Conservation (phyloP, 2,113 vertebrate species). For the Megalops atlanticus region DNA sequence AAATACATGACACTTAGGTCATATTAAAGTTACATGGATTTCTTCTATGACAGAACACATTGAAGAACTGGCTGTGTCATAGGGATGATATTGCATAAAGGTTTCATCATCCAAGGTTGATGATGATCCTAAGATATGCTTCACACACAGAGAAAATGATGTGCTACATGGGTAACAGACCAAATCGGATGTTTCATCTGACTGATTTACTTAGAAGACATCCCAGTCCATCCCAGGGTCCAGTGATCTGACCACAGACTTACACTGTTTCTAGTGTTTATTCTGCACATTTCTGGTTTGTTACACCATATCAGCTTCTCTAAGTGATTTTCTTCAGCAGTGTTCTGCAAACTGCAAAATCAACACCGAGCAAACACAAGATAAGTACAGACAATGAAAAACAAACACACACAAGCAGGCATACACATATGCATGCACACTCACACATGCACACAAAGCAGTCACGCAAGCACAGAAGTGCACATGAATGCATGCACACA, state of each 20-base stretch:
- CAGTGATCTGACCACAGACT: background rate
- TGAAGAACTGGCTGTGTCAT: constrained; percentile 43
- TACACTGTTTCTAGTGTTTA: constrained; percentile 30
- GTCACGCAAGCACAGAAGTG: background rate
- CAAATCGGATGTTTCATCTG: constrained; percentile 28
- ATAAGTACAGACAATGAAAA: background rate
- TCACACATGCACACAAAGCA: background rate
- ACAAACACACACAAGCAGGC: background rate
- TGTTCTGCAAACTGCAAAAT: background rate
- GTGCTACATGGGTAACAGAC: constrained; percentile 48
- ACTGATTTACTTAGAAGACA: background rate
- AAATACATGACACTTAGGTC: background rate
- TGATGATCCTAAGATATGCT: constrained; percentile 51
- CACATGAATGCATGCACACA: background rate
- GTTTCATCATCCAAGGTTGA: constrained; percentile 61
- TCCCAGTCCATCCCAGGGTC: background rate
- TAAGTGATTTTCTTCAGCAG: background rate
- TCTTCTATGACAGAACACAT: constrained; percentile 50
- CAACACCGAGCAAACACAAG: background rate
- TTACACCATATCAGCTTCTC: constrained; percentile 39
- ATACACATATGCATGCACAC: background rate
- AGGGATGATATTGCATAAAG: constrained; percentile 54
- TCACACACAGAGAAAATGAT: constrained; percentile 45
- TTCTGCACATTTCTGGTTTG: constrained; percentile 48
- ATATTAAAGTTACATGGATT: no score